Conservation (phyloP, 2,888 invertebrate species). For the Hirtodrosophila histrioides region DNA sequence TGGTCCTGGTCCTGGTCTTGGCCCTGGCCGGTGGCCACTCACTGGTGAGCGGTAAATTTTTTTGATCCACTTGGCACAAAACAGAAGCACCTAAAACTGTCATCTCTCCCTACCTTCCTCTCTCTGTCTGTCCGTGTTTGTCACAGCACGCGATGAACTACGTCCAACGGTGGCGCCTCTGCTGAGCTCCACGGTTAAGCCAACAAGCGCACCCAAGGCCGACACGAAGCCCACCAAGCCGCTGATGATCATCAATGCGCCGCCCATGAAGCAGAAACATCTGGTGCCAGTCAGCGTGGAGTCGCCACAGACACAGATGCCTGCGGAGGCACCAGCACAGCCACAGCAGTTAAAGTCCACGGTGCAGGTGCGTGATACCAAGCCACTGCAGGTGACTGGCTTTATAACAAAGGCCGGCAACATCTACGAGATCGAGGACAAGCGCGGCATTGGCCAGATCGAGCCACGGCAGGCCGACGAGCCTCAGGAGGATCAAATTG, state of each 20-base stretch:
- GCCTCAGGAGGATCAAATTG: conserved; percentile 48
- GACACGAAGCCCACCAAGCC: conserved; percentile 56
- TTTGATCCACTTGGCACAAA: conserved; percentile 37
- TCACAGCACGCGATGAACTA: conserved; percentile 35
- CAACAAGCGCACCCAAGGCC: conserved; percentile 45
- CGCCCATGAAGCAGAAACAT: conserved; percentile 64
- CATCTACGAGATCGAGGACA: conserved; percentile 77
- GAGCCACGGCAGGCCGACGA: conserved; percentile 68
- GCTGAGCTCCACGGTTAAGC: conserved; percentile 62
- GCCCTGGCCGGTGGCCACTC: conserved; percentile 64
- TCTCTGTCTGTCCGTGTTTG: not conserved
- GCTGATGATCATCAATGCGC: conserved; percentile 66
- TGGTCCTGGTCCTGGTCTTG: conserved; percentile 59
- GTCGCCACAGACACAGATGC: not conserved
- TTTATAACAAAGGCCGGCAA: conserved; percentile 78
- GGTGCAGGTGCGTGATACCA: conserved; percentile 44
- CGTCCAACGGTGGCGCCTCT: conserved; percentile 61
- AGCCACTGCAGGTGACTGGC: conserved; percentile 74
- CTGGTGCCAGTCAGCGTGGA: conserved; percentile 45
- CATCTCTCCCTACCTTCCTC: not conserved
- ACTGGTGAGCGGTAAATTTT: conserved; percentile 80
- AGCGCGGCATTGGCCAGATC: conserved; percentile 69
- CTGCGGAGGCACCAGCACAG: conserved; percentile 1
- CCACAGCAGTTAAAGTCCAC: conserved; percentile 20
- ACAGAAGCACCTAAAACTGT: conserved; percentile 3